Evolutionary conservation across 35 echinoderm and acorn worm species (phyloP).

Genomic region (Ophiothrix spiculata): DNA sequence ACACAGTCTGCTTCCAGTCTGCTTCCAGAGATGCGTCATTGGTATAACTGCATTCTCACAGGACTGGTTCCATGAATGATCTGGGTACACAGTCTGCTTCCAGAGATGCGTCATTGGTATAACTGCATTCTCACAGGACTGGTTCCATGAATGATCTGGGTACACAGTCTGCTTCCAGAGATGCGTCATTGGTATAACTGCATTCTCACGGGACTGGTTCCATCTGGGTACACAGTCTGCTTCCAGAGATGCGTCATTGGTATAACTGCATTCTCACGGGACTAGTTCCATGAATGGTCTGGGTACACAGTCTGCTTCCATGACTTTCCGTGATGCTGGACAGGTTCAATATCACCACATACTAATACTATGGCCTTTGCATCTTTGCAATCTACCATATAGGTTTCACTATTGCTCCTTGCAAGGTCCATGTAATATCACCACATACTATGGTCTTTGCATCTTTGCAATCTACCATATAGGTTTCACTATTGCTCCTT

Average conservation of each 20-base stretch:
- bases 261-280: background rate
- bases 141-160: no score
- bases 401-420: background rate
- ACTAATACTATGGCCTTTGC: background rate
- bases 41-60: no score
- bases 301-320: background rate
- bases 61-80: no score
- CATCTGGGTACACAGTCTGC: no score
- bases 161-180: no score
- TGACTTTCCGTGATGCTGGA: background rate
- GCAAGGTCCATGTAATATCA: background rate
- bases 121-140: no score
- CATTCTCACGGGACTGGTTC: no score
- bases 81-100: no score
- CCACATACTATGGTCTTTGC: background rate
- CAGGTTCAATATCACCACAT: background rate
- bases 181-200: no score
- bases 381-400: constrained; percentile 6
- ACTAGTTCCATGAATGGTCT: constrained; percentile 1
- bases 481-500: background rate
- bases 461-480: constrained; percentile 6
- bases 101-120: background rate
- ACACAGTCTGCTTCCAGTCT: no score
- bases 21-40: no score
- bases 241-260: background rate